Evolutionary conservation across 2,888 invertebrate genomes (phyloP).

Genomic region (Parthenolecanium corni): DNA sequence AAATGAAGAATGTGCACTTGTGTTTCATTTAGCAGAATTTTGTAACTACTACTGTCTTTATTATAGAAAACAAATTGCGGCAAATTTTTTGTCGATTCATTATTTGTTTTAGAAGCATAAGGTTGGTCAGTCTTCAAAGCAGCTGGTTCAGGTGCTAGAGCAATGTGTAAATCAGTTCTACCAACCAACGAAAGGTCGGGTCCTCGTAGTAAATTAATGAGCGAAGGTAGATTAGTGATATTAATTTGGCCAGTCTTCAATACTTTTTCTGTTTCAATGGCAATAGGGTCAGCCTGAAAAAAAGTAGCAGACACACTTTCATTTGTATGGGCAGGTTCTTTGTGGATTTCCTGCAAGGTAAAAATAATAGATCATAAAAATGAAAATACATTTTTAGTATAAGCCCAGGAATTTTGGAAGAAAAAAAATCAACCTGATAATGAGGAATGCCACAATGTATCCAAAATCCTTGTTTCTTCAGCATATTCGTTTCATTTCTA

Average conservation of each 20-base stretch:
- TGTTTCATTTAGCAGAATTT: too few species aligned
- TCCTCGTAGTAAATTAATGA: conserved; percentile 45
- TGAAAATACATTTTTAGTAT: neutral
- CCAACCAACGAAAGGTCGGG: conserved; percentile 50
- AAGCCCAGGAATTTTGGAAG: neutral
- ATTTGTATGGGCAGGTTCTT: neutral
- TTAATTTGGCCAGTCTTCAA: conserved; percentile 45
- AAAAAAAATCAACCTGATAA: conserved; percentile 39
- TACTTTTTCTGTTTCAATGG: conserved; percentile 35
- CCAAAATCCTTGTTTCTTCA: conserved; percentile 56
- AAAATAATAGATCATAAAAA: too few species aligned
- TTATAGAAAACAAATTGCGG: too few species aligned
- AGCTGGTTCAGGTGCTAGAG: conserved; percentile 29
- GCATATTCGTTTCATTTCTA: conserved; percentile 53
- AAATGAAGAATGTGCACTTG: too few species aligned
- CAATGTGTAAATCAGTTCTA: conserved; percentile 47
- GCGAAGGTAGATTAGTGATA: conserved; percentile 45
- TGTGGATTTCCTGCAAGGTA: neutral
- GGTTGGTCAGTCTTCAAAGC: too few species aligned
- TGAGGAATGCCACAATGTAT: conserved; percentile 54
- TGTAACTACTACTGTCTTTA: too few species aligned
- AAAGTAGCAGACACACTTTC: neutral
- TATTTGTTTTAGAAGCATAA: too few species aligned
- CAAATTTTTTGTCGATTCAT: too few species aligned
- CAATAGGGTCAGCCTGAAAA: neutral